Conservation (phyloP, 2,113 vertebrate genomes). For the Oryzias woworae region DNA sequence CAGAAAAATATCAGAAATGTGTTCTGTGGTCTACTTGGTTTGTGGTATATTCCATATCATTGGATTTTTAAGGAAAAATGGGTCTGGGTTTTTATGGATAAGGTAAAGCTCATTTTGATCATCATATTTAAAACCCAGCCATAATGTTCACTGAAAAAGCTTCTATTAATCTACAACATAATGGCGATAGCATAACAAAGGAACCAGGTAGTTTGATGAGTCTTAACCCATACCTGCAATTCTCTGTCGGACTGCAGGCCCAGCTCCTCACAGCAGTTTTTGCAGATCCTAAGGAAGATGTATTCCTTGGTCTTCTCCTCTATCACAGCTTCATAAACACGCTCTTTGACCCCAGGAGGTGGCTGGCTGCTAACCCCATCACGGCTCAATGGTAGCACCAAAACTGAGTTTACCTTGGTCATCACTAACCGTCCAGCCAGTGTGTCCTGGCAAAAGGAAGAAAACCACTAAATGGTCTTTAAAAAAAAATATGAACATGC, state of each 20-base stretch:
- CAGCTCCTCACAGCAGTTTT: conserved; percentile 94
- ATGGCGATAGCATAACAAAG: not conserved
- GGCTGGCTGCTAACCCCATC: conserved; percentile 80
- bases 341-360: conserved; percentile 93
- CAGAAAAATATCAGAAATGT: too few species aligned
- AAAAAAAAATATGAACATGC: too few species aligned
- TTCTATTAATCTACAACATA: not conserved
- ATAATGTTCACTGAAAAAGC: too few species aligned
- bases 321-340: conserved; percentile 95
- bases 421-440: conserved; percentile 96
- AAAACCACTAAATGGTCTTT: too few species aligned
- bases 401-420: conserved; percentile 98
- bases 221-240: conserved; percentile 83
- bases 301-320: conserved; percentile 99
- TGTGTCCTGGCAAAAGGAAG: conserved; percentile 79
- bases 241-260: conserved; percentile 89
- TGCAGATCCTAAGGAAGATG: conserved; percentile 97
- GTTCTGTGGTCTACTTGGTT: too few species aligned
- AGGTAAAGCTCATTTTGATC: too few species aligned
- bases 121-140: too few species aligned
- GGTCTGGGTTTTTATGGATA: too few species aligned
- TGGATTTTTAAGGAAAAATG: too few species aligned
- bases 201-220: not conserved
- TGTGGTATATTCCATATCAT: too few species aligned
- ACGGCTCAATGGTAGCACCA: conserved; percentile 89